Evolutionary conservation across 2,113 vertebrate genomes (phyloP), one percentile per base, ranked within the genome.

Genomic region (Oncorhynchus clarkii): DNA sequence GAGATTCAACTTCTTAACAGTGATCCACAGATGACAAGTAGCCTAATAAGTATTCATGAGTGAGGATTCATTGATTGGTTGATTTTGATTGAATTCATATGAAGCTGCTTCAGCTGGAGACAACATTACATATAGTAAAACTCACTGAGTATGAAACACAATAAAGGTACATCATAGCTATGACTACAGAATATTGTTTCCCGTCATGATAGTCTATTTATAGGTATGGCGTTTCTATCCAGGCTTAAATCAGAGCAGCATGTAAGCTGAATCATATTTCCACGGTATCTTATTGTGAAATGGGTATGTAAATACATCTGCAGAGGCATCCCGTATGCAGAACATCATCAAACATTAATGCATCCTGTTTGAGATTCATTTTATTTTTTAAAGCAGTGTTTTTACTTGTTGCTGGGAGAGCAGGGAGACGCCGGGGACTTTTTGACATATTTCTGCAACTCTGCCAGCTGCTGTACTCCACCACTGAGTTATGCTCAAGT

Each of bases 371-470:
- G 24, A 67, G 65, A 67, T 29, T 29, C 5, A 45, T 59, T 14
- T 49, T 51, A 74, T 73, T 72, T 75, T 72, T 75, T 51, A 22
- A 67, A 73, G 71, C 64, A 54, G 48, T 51, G 13, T 78, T 82
- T 80, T 62, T 64, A 81, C 81, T 73, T 73, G 71, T 48, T 64
- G 13, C 72, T 59, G 31, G 29, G 31, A 68, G 67, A 68, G 67
- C 27, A 68, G 67, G 26, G 7, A 72, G 62, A 75, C 48, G 68
- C 34, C 0, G 26, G 57, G 64, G 67, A 67, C 70, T 71, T 71
- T 80, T 84, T 74, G 82, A 75, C 65, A 82, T 75, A 82, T 82
- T 80, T 72, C 27, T 62, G 75, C 29, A 51, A 69, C 64, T 64
- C 8, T 45, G 81, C 70, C 76, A 84, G 84, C 80, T 79, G 70